Evolutionary conservation across 1,140 invertebrate species (phyloP).

Genomic region (Lysiphlebus fabarum): DNA sequence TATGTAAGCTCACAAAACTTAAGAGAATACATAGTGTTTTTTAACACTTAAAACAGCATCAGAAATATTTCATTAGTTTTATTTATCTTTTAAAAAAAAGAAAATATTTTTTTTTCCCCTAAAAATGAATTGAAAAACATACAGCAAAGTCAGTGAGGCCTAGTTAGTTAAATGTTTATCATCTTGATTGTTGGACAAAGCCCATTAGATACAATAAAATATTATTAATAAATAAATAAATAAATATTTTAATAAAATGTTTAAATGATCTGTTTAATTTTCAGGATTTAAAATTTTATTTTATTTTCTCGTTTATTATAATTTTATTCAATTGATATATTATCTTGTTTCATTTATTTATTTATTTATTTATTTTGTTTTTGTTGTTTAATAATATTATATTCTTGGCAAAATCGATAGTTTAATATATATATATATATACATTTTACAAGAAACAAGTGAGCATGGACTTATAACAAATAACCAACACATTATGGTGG

Average conservation of each 20-base stretch:
- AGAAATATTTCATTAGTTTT: too few relatives aligned
- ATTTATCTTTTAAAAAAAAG: too few relatives aligned
- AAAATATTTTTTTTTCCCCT: too few relatives aligned
- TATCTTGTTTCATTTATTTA: not conserved
- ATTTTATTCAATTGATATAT: too few relatives aligned
- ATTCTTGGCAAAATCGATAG: constrained; percentile 8
- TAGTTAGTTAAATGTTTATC: constrained; percentile 10
- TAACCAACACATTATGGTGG: not conserved
- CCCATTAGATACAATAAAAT: too few relatives aligned
- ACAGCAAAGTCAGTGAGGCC: not conserved
- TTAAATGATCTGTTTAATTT: too few relatives aligned
- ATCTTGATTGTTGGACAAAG: not conserved
- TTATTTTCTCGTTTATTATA: constrained; percentile 6
- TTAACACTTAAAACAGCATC: too few relatives aligned
- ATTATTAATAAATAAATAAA: too few relatives aligned
- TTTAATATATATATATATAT: too few relatives aligned
- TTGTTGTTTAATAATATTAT: not conserved
- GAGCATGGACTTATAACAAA: constrained; percentile 15
- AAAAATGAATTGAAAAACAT: not conserved
- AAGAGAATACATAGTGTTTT: not conserved
- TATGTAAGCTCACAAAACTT: not conserved
- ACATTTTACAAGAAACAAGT: not conserved
- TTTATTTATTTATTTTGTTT: not conserved
- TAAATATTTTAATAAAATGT: too few relatives aligned
- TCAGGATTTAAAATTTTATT: not conserved